Percentiles rank a stretch among this genome's conserved stretches.
These are phyloP conservation scores for Oxyscelio sp. DNA, from an alignment of 2,888 invertebrate species.

Conservation along the genomic window DNA sequence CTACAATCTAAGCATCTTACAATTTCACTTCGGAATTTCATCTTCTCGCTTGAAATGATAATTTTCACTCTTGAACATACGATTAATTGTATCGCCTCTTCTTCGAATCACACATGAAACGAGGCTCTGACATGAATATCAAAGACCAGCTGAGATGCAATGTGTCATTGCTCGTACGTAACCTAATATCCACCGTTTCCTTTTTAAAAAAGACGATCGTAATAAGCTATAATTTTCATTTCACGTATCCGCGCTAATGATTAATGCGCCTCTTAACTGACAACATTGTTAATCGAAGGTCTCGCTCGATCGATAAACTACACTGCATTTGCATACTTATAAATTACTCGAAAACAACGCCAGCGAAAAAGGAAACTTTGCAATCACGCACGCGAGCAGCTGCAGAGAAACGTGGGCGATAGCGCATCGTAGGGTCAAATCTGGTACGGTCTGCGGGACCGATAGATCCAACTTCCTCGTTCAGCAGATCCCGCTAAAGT, in stretches of 20 bases:
- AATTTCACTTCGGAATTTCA: too few species aligned
- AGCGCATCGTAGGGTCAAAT: conserved; percentile 70
- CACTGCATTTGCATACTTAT: conserved; percentile 44
- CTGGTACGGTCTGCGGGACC: conserved; percentile 54
- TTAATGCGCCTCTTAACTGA: conserved; percentile 38
- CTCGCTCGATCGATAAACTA: conserved; percentile 31
- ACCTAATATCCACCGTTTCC: neutral
- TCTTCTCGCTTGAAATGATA: too few species aligned
- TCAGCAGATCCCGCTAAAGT: conserved; percentile 82
- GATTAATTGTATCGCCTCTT: too few species aligned
- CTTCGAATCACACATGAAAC: too few species aligned
- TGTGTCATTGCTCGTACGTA: neutral
- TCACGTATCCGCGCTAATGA: conserved; percentile 7
- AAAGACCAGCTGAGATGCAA: neutral
- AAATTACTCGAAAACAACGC: conserved; percentile 33
- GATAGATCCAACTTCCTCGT: conserved; percentile 81
- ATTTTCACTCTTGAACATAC: too few species aligned
- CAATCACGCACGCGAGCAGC: conserved; percentile 66
- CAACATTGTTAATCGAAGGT: conserved; percentile 51
- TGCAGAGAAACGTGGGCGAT: conserved; percentile 58
- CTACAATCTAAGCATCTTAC: too few species aligned
- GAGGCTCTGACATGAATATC: neutral
- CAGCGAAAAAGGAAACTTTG: conserved; percentile 16
- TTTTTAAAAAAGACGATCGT: conserved; percentile 21
- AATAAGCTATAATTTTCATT: conserved; percentile 43